Evolutionary conservation across 2,797 vertebrate species (phyloP).

Genomic region (Miopithecus talapoin): DNA sequence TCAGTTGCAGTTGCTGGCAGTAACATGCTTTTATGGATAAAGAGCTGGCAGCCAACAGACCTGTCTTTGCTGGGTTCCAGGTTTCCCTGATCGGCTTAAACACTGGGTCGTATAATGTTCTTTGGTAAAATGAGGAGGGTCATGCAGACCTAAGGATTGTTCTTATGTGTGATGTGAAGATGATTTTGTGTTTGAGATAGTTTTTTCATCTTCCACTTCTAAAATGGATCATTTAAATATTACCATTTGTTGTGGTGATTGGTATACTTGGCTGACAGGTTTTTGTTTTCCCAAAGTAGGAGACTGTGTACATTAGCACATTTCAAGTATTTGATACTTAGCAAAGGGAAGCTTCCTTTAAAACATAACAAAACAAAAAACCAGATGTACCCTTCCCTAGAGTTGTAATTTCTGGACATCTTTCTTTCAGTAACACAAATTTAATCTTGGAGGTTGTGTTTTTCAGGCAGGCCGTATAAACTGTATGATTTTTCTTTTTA

Average conservation of each 20-base stretch:
- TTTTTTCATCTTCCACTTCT: background rate
- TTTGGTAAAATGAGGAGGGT: conserved; percentile 32
- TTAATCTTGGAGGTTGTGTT: conserved; percentile 19
- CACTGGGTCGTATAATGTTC: background rate
- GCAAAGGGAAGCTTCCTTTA: background rate
- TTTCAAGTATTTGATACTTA: conserved; percentile 23
- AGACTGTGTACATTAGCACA: background rate
- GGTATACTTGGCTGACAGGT: background rate
- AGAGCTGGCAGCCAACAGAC: background rate
- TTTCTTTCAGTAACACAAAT: conserved; percentile 31
- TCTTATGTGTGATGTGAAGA: background rate
- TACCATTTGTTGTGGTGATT: background rate
- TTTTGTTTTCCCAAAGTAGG: background rate
- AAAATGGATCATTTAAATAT: conserved; percentile 33
- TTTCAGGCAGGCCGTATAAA: conserved; percentile 10
- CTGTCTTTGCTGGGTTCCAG: background rate
- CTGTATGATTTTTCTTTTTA: conserved; percentile 77
- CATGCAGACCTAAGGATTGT: background rate
- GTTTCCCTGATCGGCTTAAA: background rate
- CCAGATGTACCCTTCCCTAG: background rate
- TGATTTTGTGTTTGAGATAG: background rate
- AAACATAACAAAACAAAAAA: background rate
- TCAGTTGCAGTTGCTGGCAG: background rate
- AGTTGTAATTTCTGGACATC: conserved; percentile 17
- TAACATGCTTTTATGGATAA: background rate